Evolutionary conservation across 2,888 invertebrate genomes (phyloP).

Genomic region (Hartigia nigra): DNA sequence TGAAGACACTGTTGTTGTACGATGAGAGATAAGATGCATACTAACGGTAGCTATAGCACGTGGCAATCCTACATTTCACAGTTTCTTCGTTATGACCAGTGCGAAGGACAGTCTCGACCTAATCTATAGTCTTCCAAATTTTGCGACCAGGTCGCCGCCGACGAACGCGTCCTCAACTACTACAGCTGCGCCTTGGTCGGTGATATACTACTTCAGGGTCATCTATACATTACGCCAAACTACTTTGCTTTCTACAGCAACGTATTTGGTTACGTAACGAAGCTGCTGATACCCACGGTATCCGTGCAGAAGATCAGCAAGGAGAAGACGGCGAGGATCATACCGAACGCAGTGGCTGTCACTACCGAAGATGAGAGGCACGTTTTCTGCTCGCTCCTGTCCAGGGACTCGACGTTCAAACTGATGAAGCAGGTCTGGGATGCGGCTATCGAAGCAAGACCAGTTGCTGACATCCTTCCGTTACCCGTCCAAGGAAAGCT

Average conservation of each 20-base stretch:
- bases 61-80: background rate
- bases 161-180: conserved; percentile 89
- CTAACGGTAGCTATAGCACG: too few species aligned
- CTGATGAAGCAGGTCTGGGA: conserved; percentile 90
- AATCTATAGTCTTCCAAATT: conserved; percentile 48
- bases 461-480: conserved; percentile 59
- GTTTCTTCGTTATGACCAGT: background rate
- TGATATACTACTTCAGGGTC: conserved; percentile 92
- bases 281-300: conserved; percentile 88
- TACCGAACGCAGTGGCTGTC: conserved; percentile 94
- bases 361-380: conserved; percentile 85
- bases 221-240: conserved; percentile 92
- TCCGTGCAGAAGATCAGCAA: conserved; percentile 90
- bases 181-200: conserved; percentile 93
- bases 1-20: background rate
- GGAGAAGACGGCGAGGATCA: conserved; percentile 93
- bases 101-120: background rate
- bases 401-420: conserved; percentile 88
- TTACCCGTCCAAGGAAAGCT: conserved; percentile 50
- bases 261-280: conserved; percentile 94
- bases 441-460: conserved; percentile 68
- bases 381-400: conserved; percentile 90
- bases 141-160: conserved; percentile 74
- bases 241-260: conserved; percentile 97
- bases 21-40: too few species aligned